Percentiles rank a stretch among this genome's conserved stretches.
These are phyloP conservation scores for Carollia perspicillata DNA, from an alignment of 2,113 vertebrate genomes.

Conservation along the genomic window DNA sequence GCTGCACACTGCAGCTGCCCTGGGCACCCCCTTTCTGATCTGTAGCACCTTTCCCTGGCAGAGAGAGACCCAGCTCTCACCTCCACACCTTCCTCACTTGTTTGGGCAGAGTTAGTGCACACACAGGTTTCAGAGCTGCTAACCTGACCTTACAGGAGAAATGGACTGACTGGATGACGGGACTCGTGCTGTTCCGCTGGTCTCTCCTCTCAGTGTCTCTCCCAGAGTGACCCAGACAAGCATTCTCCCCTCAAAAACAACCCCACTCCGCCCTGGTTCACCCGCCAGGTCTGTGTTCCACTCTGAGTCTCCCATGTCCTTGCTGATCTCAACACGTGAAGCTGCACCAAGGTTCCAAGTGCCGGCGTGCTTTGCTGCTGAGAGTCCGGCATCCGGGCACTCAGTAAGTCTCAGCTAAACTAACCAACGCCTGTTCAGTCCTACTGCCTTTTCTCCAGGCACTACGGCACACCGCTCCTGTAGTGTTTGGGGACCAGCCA, in stretches of 20 bases:
- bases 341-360: background rate
- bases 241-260: background rate
- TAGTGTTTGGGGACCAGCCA: background rate
- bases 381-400: background rate
- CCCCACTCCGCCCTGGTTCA: background rate
- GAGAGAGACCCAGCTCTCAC: background rate
- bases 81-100: background rate
- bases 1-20: background rate
- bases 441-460: background rate
- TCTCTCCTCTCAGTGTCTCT: background rate
- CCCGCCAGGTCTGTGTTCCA: background rate
- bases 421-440: background rate
- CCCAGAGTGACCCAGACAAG: background rate
- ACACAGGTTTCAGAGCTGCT: background rate
- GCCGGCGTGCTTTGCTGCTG: background rate
- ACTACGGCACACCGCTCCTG: fast-evolving
- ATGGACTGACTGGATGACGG: fast-evolving
- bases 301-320: background rate
- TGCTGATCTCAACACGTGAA: background rate
- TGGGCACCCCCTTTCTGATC: background rate
- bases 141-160: no score
- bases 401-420: background rate
- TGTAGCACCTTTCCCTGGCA: background rate
- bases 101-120: background rate
- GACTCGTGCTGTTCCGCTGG: background rate